Conservation (phyloP, 2,113 vertebrate species). For the Speoplatyrhinus poulsoni region DNA sequence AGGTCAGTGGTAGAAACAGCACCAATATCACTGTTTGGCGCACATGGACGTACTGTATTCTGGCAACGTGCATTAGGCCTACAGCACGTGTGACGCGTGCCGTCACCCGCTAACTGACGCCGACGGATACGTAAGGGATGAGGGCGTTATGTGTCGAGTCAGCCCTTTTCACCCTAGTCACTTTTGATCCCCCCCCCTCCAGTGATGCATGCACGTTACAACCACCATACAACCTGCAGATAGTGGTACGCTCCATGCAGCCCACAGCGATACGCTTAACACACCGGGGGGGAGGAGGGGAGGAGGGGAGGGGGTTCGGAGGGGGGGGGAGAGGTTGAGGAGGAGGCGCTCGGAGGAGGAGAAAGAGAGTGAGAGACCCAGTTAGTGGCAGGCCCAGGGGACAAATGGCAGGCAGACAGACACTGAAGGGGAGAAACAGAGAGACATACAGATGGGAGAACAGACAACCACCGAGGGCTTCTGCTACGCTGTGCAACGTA, state of each 20-base stretch:
- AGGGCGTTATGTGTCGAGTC: background rate
- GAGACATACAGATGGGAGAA: constrained; percentile 47
- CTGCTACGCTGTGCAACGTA: too few relatives aligned
- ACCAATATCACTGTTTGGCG: constrained; percentile 3
- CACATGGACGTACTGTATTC: too few relatives aligned
- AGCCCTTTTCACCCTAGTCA: constrained; percentile 35
- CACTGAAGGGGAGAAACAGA: constrained; percentile 51
- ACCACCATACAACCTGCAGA: constrained; percentile 67
- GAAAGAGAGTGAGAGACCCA: constrained; percentile 54
- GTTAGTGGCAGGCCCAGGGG: constrained; percentile 61
- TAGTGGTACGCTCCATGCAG: constrained; percentile 69
- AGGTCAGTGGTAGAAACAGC: background rate
- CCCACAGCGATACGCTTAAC: constrained; percentile 62
- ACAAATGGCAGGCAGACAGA: constrained; percentile 63
- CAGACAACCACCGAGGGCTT: background rate
- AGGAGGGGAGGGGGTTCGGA: background rate
- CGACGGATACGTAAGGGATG: too few relatives aligned
- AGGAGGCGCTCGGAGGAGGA: constrained; percentile 45
- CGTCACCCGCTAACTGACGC: too few relatives aligned
- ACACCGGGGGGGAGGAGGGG: constrained; percentile 43
- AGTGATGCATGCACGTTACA: constrained; percentile 46
- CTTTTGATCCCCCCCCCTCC: constrained; percentile 10
- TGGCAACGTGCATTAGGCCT: background rate
- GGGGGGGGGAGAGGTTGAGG: constrained; percentile 13
- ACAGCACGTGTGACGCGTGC: background rate